Conservation (phyloP, 2,888 invertebrate species). For the Lasioglossum morio region DNA sequence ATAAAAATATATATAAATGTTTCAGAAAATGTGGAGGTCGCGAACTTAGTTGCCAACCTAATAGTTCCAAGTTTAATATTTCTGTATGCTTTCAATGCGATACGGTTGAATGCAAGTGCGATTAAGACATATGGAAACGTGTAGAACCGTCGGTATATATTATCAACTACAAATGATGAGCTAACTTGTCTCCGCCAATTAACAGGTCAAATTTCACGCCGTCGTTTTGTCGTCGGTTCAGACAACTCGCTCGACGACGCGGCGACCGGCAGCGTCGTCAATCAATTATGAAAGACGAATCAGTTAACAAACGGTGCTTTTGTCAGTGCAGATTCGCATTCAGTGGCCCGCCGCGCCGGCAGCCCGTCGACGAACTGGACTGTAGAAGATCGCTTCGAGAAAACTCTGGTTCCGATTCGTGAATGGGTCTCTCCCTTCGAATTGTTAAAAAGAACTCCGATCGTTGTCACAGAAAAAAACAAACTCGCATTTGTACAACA, state of each 20-base stretch:
- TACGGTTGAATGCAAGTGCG: not conserved
- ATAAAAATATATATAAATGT: too few species aligned
- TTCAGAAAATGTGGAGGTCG: too few species aligned
- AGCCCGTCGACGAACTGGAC: constrained; percentile 56
- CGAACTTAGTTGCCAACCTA: too few species aligned
- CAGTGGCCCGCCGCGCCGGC: constrained; percentile 38
- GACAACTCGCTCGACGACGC: constrained; percentile 18
- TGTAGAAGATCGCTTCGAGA: constrained; percentile 54
- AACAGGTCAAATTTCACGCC: not conserved
- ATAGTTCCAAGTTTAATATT: not conserved
- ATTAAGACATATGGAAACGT: not conserved
- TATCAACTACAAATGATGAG: constrained; percentile 6
- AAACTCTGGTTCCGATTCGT: constrained; percentile 32
- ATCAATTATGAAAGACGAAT: constrained; percentile 59
- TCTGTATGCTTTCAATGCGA: not conserved
- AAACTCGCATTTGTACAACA: not conserved
- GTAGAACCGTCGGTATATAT: not conserved
- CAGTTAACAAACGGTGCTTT: constrained; percentile 56
- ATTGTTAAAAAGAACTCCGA: not conserved
- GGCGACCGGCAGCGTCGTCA: constrained; percentile 18
- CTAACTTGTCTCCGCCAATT: not conserved
- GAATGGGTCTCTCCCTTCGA: not conserved
- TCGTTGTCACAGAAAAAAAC: not conserved
- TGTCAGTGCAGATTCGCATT: constrained; percentile 69
- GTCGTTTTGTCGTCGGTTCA: constrained; percentile 1